Percentiles rank a stretch among this genome's conserved stretches.
These are phyloP conservation scores for Oceanodroma tethys DNA, from an alignment of 2,113 vertebrate genomes.

Conservation along the genomic window DNA sequence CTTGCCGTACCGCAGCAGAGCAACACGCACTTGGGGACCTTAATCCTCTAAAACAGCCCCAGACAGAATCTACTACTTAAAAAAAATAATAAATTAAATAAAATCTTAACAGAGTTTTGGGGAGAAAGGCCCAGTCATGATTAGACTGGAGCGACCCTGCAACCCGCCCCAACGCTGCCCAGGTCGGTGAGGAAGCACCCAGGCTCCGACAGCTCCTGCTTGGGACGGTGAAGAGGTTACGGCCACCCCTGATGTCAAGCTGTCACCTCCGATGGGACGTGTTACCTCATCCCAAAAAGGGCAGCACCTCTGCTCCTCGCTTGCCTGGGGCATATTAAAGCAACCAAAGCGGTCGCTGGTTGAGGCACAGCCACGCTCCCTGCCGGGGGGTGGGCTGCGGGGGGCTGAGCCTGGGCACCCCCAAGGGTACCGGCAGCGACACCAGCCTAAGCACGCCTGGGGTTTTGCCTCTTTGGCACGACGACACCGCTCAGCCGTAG, in stretches of 20 bases:
- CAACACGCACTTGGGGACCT: neutral
- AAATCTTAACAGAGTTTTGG: neutral
- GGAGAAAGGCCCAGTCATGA: neutral
- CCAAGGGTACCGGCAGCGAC: neutral
- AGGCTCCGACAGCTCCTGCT: rapidly evolving
- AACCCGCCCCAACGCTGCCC: rapidly evolving
- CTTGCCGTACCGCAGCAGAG: neutral
- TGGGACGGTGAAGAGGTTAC: rapidly evolving
- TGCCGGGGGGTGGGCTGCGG: rapidly evolving
- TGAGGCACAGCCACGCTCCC: neutral
- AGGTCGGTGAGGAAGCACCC: rapidly evolving
- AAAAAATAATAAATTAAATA: neutral
- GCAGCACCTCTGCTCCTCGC: neutral
- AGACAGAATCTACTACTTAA: neutral
- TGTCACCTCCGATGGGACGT: neutral
- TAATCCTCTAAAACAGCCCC: neutral
- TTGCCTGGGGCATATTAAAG: too few relatives aligned
- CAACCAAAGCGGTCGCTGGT: rapidly evolving
- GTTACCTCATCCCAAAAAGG: neutral
- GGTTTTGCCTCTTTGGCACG: neutral
- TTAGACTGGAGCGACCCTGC: neutral
- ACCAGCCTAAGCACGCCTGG: neutral
- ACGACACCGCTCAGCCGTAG: neutral
- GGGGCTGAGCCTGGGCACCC: neutral
- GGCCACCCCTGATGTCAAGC: neutral